Percentiles rank a stretch among this genome's conserved stretches.
Evolutionary conservation across 35 echinoderm and acorn worm genomes (phyloP).

Genomic region (Anneissia japonica): DNA sequence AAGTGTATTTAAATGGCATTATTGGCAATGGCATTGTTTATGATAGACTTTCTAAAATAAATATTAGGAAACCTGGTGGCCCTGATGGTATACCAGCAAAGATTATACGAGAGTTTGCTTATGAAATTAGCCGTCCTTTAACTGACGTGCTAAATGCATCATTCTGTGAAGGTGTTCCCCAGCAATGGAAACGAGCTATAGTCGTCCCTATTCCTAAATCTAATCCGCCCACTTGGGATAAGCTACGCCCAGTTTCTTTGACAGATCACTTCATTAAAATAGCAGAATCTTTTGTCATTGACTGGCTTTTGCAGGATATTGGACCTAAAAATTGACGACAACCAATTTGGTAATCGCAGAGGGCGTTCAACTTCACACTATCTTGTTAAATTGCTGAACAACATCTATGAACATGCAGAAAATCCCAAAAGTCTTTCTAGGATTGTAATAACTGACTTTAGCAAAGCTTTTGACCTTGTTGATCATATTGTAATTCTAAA

Average conservation of each 20-base stretch:
- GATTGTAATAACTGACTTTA: not conserved
- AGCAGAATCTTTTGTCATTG: slow-evolving; percentile 11
- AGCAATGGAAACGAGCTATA: slow-evolving; percentile 20
- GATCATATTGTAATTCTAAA: not conserved
- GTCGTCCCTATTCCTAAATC: slow-evolving; percentile 4
- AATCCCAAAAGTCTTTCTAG: not conserved
- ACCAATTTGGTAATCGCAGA: not conserved
- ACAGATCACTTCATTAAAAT: slow-evolving; percentile 22
- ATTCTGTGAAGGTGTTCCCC: not conserved
- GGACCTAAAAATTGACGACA: not conserved
- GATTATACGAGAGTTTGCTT: slow-evolving; percentile 15
- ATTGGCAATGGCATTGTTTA: not conserved
- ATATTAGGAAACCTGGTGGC: not conserved
- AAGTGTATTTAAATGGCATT: no score
- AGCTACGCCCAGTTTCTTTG: slow-evolving; percentile 6
- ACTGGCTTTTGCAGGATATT: not conserved
- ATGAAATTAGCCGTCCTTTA: slow-evolving; percentile 14
- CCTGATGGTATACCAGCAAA: slow-evolving; percentile 17
- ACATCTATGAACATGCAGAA: not conserved
- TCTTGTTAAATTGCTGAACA: not conserved
- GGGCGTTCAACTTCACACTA: not conserved
- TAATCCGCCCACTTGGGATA: not conserved
- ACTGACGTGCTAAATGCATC: not conserved
- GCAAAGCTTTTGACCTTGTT: not conserved
- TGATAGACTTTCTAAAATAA: not conserved